Evolutionary conservation across 2,888 invertebrate species (phyloP).

Genomic region (Archips crataeganus): DNA sequence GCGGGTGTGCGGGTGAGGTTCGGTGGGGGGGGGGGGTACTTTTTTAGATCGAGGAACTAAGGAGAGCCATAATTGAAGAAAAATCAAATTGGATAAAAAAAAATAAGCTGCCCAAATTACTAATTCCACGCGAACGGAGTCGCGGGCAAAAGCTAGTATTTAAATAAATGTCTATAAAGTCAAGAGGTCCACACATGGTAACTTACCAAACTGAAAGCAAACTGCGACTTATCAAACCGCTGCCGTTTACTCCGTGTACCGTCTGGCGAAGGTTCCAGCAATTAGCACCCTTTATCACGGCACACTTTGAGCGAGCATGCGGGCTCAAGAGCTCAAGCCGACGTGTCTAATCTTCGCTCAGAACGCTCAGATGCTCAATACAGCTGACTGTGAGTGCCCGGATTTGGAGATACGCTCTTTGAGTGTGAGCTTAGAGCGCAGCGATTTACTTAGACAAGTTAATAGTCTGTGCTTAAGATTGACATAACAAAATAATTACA

Average conservation of each 20-base stretch:
- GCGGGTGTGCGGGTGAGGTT: too few relatives aligned
- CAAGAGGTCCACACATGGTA: too few relatives aligned
- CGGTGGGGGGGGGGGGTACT: too few relatives aligned
- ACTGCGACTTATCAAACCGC: not conserved
- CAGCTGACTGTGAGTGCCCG: slow-evolving; percentile 12
- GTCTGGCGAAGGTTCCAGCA: slow-evolving; percentile 42
- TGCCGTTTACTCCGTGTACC: not conserved
- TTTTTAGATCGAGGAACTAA: too few relatives aligned
- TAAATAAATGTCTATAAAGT: too few relatives aligned
- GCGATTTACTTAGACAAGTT: not conserved
- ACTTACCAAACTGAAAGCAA: not conserved
- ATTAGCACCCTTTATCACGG: slow-evolving; percentile 58
- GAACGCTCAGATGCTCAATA: slow-evolving; percentile 9
- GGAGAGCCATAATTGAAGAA: too few relatives aligned
- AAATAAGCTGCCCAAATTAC: too few relatives aligned
- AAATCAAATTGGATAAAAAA: too few relatives aligned
- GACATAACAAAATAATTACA: too few relatives aligned
- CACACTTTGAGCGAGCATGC: slow-evolving; percentile 43
- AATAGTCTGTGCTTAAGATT: too few relatives aligned
- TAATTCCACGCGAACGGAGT: too few relatives aligned
- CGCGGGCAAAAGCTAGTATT: too few relatives aligned
- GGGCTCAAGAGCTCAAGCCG: slow-evolving; percentile 35
- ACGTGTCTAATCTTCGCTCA: slow-evolving; percentile 38
- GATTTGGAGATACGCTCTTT: not conserved
- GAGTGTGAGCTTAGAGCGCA: not conserved